Evolutionary conservation across 2,888 invertebrate genomes (phyloP).

Genomic region (Muscina levida): DNA sequence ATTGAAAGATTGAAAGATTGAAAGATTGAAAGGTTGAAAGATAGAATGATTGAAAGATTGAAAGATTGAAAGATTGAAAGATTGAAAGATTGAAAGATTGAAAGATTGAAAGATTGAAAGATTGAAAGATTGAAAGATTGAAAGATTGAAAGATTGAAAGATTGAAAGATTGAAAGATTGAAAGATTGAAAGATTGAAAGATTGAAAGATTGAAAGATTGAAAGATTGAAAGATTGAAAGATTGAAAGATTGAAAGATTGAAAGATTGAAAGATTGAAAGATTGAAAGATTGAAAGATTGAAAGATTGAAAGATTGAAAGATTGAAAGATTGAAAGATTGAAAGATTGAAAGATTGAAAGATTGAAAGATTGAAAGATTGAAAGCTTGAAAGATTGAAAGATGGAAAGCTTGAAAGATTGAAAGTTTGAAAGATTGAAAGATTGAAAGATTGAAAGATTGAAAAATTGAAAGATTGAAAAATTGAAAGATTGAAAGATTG

Average conservation of each 20-base stretch:
- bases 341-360: neutral
- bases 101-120: too few relatives aligned
- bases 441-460: neutral
- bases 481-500: neutral
- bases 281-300: neutral
- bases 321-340: neutral
- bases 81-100: neutral
- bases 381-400: neutral
- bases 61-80: neutral
- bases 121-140: neutral
- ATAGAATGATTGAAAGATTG: neutral
- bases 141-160: neutral
- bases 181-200: too few relatives aligned
- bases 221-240: neutral
- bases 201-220: neutral
- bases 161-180: neutral
- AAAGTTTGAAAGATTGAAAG: neutral
- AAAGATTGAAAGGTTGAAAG: neutral
- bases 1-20: neutral
- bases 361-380: neutral
- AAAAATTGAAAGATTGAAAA: neutral
- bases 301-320: neutral
- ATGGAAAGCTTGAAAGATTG: neutral
- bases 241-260: neutral
- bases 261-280: neutral